A percentile compares a stretch with the other conserved stretches of the same genome.
Evolutionary conservation across 2,888 invertebrate species (phyloP).

Genomic region (Amphipoea lucens): DNA sequence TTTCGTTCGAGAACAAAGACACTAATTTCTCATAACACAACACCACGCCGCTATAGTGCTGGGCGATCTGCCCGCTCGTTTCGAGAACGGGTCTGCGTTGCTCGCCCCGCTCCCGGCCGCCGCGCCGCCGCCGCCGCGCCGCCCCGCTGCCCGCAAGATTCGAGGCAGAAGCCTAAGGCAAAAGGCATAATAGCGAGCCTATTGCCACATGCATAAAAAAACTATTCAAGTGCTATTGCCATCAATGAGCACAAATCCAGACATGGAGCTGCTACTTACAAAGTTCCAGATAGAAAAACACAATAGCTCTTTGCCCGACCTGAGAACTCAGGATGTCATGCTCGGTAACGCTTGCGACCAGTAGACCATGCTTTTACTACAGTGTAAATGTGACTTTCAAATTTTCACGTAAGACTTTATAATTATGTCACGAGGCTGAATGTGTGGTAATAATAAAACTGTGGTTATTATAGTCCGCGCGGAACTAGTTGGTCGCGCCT

Average conservation of each 20-base stretch:
- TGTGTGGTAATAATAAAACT: not conserved
- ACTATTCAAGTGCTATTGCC: too few relatives aligned
- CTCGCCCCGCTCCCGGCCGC: not conserved
- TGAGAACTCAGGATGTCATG: not conserved
- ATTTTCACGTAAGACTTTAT: conserved; percentile 15
- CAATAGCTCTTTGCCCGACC: not conserved
- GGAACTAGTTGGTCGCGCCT: too few relatives aligned
- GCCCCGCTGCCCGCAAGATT: not conserved
- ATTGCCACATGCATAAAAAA: not conserved
- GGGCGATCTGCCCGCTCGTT: not conserved
- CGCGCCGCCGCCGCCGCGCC: too few relatives aligned
- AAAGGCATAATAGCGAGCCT: not conserved
- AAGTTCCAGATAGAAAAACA: not conserved
- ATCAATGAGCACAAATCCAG: not conserved
- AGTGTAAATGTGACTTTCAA: conserved; percentile 34
- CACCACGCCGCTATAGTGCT: conserved; percentile 12
- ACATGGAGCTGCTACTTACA: not conserved
- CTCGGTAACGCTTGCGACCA: not conserved
- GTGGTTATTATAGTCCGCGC: not conserved
- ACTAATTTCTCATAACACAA: conserved; percentile 7
- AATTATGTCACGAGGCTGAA: conserved; percentile 1
- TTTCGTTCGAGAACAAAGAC: too few relatives aligned
- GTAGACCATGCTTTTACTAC: not conserved
- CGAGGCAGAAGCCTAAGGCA: not conserved
- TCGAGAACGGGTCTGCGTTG: not conserved